These are phyloP conservation scores for Catotricha subobsoleta DNA, from an alignment of 2,888 invertebrate species.

Conservation along the genomic window DNA sequence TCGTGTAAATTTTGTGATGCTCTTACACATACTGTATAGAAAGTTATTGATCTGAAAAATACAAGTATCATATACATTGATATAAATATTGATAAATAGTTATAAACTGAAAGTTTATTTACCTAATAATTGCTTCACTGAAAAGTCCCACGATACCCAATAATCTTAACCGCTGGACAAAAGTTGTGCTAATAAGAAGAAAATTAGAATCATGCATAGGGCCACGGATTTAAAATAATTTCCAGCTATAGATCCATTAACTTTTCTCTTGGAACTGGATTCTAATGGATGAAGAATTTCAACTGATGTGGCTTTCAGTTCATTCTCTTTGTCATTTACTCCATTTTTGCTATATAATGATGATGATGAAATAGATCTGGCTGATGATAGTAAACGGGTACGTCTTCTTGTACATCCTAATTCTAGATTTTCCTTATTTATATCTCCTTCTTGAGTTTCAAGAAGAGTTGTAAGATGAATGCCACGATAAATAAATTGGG, in stretches of 20 bases:
- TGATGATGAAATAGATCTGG: not conserved
- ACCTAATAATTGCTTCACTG: constrained; percentile 30
- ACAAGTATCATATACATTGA: not conserved
- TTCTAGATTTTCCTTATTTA: constrained; percentile 5
- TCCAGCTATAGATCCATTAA: constrained; percentile 28
- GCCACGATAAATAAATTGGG: constrained; percentile 29
- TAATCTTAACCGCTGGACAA: constrained; percentile 48
- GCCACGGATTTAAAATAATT: constrained; percentile 37
- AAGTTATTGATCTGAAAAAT: constrained; percentile 36
- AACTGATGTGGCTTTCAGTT: not conserved
- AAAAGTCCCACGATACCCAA: constrained; percentile 48
- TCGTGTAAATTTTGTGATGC: constrained; percentile 53
- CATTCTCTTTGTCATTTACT: not conserved
- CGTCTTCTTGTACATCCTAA: not conserved
- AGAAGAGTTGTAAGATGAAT: constrained; percentile 35
- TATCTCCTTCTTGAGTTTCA: constrained; percentile 24
- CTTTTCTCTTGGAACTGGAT: constrained; percentile 27
- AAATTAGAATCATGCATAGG: constrained; percentile 27
- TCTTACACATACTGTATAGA: constrained; percentile 41
- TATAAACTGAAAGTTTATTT: not conserved
- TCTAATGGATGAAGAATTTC: constrained; percentile 18
- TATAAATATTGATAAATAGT: not conserved
- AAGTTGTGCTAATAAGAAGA: constrained; percentile 38
- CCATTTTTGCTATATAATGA: not conserved
- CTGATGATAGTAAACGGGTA: not conserved